Evolutionary conservation across 2,888 invertebrate species (phyloP), one percentile per base, ranked within the genome.

Genomic region (Euplexia lucipara): DNA sequence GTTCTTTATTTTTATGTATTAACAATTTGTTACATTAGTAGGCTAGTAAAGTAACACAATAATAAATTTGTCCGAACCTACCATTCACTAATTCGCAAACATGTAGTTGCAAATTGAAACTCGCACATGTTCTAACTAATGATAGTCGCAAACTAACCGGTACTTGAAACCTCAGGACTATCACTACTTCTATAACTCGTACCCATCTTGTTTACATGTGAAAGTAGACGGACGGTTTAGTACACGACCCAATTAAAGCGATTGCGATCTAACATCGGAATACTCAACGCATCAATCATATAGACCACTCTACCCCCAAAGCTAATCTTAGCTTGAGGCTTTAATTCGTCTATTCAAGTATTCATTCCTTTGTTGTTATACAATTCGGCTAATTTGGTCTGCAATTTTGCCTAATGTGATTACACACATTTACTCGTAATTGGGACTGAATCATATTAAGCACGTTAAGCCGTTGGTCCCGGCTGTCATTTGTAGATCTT

Each of bases 211-310:
- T 62, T 56, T 64, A 64, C 41, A 69, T 51, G 79, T 72, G 81
- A 81, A 79, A 79, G 79, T 79, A 66, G 53, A 72, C 51, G 51
- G 48, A 67, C 72, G 62, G 34, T 49, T 67, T 59, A 54, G 63
- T 59, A 66, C 60, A 60, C 51, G 65, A 66, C 37, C 71, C 75
- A 70, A 79, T 80, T 75, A 79, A 58, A 68, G 44, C 22, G 77
- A 76, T 82, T 70, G 56, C 67, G 53, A 77, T 76, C 82, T 65
- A 47, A 69, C 61, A 52, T 66, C 59, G 34, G 26, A 68, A 52
- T 65, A 79, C 49, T 45, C 39, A 48, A 32, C 56, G 30, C 70
- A 77, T 76, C 64, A 74, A 79, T 76, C 80, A 77, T 68, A 57
- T 18, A 56, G 53, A 62, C 30, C 67, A 62, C 70, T 42, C 60